A percentile compares a stretch with the other conserved stretches of the same genome.
phyloP scores from a whole-genome alignment of 2,888 invertebrate species.

The Baronia brevicornis region DNA sequence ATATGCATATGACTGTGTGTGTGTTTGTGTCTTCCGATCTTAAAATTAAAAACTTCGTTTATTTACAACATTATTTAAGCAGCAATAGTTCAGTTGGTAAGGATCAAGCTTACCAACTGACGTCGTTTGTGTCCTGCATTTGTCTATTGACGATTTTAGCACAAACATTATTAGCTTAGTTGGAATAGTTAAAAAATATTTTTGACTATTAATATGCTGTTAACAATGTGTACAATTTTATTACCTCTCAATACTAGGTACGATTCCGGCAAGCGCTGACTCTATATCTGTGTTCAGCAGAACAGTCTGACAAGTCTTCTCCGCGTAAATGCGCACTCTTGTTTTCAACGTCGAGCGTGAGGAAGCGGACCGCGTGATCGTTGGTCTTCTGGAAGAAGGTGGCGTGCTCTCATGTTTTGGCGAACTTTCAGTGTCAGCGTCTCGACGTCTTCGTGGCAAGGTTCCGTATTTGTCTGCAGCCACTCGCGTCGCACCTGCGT shows the following conservation, averaged over 20 bases:
- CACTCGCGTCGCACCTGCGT: slow-evolving; percentile 50
- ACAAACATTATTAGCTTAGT: no score
- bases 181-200: no score
- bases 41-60: neutral
- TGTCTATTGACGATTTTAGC: neutral
- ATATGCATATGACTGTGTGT: no score
- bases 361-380: slow-evolving; percentile 54
- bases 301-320: slow-evolving; percentile 85
- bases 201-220: no score
- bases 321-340: slow-evolving; percentile 84
- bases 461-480: slow-evolving; percentile 86
- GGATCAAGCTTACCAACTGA: no score
- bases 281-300: slow-evolving; percentile 83
- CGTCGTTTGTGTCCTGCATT: no score
- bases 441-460: slow-evolving; percentile 82
- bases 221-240: slow-evolving; percentile 13
- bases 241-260: slow-evolving; percentile 64
- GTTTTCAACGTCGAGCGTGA: slow-evolving; percentile 55
- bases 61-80: no score
- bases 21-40: no score
- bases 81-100: no score
- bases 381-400: slow-evolving; percentile 51
- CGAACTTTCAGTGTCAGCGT: slow-evolving; percentile 76
- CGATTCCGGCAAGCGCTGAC: slow-evolving; percentile 79
- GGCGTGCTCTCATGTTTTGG: slow-evolving; percentile 58